Evolutionary conservation across 2,113 vertebrate species (phyloP).

Genomic region (Leiothrix lutea): DNA sequence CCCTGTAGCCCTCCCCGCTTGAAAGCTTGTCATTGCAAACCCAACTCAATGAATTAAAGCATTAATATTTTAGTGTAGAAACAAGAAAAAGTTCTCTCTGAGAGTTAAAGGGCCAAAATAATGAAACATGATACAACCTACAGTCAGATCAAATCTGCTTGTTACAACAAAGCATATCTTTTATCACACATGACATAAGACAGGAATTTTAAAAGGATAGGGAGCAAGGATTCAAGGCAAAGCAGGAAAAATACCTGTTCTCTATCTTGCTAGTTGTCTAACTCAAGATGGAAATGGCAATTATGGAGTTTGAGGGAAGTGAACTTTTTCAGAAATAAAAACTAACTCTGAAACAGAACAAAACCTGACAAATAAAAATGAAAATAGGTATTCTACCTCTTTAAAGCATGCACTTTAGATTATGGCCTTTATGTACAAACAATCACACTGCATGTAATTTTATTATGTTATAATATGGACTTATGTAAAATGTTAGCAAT

Average conservation of each 20-base stretch:
- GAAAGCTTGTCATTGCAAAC: not conserved
- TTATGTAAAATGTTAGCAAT: not conserved
- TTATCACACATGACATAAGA: not conserved
- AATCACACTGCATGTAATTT: not conserved
- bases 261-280: not conserved
- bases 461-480: not conserved
- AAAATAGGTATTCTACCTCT: not conserved
- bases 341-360: not conserved
- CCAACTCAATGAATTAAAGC: not conserved
- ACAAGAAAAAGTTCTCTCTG: not conserved
- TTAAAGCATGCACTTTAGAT: not conserved
- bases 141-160: not conserved
- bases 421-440: not conserved
- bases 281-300: not conserved
- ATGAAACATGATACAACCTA: not conserved
- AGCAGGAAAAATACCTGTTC: not conserved
- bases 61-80: not conserved
- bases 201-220: not conserved
- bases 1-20: fast-evolving
- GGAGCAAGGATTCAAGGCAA: not conserved
- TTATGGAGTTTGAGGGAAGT: not conserved
- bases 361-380: not conserved
- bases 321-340: not conserved
- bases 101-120: not conserved
- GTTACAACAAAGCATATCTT: not conserved